Evolutionary conservation across 2,113 vertebrate genomes (phyloP), one percentile per base, ranked within the genome.

Genomic region (Elanoides forficatus): DNA sequence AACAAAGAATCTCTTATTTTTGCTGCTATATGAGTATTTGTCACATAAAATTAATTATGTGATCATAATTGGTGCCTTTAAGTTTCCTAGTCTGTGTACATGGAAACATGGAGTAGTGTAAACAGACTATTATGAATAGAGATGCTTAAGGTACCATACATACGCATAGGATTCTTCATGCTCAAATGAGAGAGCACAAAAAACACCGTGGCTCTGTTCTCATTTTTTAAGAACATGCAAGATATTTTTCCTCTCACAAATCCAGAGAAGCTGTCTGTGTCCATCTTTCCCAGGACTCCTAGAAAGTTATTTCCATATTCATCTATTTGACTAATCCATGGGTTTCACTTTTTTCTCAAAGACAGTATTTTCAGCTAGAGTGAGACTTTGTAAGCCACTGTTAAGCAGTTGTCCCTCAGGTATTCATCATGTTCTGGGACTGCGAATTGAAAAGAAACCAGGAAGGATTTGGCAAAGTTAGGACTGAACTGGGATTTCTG

Each of bases 181-280:
- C 14, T 70, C 9, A 36, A 32, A 40, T n/a, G 19, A 60, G 34
- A 78, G 11, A 85, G 7, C 18, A 52, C 11, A 70, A 89, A 93
- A 32, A 2, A 0, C 0, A 2, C 8, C 1, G 0, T 34, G 23
- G 1, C 6, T 72, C 19, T 68, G 5, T 71, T 55, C 12, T 40
- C 4, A 29, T 70, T 78, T 81, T 22, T 50, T 60, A 63, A 65
- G 17, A 81, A 3, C 13, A 58, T n/a, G 21, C 5, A 53, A 81
- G 11, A 7, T 74, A 25, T 7, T 79, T 80, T 62, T 58, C 14
- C 5, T 58, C 19, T 58, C 18, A 82, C 5, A 63, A 71, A 86
- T 75, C 9, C 34, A 58, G 23, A 72, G 42, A 59, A 63, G 7
- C 38, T 30, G 3, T n/a, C 11, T n/a, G 8, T 48, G 5, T 63